phyloP scores from a whole-genome alignment of 2,797 vertebrate species.

The Hippoglossus hippoglossus region DNA sequence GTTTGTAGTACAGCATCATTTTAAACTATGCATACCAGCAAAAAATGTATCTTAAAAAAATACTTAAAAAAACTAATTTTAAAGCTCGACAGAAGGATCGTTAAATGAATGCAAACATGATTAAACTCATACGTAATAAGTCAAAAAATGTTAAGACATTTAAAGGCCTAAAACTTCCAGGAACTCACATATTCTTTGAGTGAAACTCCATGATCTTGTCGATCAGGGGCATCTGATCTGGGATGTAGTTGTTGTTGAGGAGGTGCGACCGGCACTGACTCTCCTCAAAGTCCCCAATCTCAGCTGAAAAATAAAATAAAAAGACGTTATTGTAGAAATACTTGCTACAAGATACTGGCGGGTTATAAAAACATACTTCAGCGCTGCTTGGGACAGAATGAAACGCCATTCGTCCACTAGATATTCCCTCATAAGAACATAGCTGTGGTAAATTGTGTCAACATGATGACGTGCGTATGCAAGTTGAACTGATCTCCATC shows the following conservation, averaged over 20 bases:
- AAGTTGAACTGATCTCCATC: not conserved
- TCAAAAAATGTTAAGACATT: too few relatives aligned
- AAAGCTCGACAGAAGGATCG: too few relatives aligned
- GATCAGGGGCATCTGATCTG: slow-evolving; percentile 95
- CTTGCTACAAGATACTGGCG: not conserved
- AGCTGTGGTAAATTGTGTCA: not conserved
- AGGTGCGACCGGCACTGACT: slow-evolving; percentile 93
- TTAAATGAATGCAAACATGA: too few relatives aligned
- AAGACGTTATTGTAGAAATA: slow-evolving; percentile 11
- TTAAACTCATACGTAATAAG: too few relatives aligned
- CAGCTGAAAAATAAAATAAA: slow-evolving; percentile 82
- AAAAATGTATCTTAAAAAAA: too few relatives aligned
- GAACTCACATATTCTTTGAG: slow-evolving; percentile 91
- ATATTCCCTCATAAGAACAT: not conserved
- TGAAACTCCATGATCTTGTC: slow-evolving; percentile 98
- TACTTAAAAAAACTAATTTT: too few relatives aligned
- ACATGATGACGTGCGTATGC: not conserved
- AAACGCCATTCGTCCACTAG: not conserved
- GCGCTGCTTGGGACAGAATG: not conserved
- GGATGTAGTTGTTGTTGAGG: slow-evolving; percentile 96
- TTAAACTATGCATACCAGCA: too few relatives aligned
- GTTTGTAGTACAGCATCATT: too few relatives aligned
- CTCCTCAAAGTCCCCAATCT: slow-evolving; percentile 99
- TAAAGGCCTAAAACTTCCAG: not conserved
- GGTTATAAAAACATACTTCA: not conserved